phyloP scores from a whole-genome alignment of 2,113 vertebrate species.

The Ardeotis arabs region DNA sequence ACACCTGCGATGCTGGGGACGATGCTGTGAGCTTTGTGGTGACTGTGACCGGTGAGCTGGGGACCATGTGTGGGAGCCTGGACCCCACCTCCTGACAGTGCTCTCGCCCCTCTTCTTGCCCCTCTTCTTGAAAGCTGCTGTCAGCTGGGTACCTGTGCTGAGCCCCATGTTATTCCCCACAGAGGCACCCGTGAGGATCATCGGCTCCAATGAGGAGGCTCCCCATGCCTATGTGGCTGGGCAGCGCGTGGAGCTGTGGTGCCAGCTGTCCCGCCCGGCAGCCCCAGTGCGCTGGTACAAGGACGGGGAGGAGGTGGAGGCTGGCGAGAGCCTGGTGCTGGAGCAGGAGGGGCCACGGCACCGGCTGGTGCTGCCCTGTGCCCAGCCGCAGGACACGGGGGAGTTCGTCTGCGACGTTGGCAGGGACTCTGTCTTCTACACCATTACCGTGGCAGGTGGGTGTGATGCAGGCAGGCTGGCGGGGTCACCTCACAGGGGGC shows the following conservation, averaged over 20 bases:
- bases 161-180: background rate
- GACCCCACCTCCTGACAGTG: background rate
- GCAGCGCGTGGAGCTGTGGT: slow-evolving; percentile 88
- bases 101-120: background rate
- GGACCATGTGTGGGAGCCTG: background rate
- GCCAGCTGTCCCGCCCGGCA: slow-evolving; percentile 83
- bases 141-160: background rate
- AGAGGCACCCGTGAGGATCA: slow-evolving; percentile 87
- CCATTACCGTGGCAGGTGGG: slow-evolving; percentile 89
- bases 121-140: background rate
- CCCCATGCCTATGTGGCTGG: slow-evolving; percentile 78
- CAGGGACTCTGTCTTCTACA: slow-evolving; percentile 87
- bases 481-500: background rate
- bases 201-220: slow-evolving; percentile 81
- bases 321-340: slow-evolving; percentile 76
- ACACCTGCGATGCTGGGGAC: slow-evolving; percentile 85
- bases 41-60: slow-evolving; percentile 78
- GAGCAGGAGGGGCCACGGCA: slow-evolving; percentile 82
- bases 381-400: slow-evolving; percentile 81
- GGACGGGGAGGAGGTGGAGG: slow-evolving; percentile 88
- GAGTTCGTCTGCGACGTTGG: slow-evolving; percentile 88
- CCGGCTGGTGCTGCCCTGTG: slow-evolving; percentile 84
- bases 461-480: background rate
- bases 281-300: slow-evolving; percentile 87
- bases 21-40: slow-evolving; percentile 80